Conservation (phyloP, 2,888 invertebrate genomes). For the Spatulosminthurus flaviceps region DNA sequence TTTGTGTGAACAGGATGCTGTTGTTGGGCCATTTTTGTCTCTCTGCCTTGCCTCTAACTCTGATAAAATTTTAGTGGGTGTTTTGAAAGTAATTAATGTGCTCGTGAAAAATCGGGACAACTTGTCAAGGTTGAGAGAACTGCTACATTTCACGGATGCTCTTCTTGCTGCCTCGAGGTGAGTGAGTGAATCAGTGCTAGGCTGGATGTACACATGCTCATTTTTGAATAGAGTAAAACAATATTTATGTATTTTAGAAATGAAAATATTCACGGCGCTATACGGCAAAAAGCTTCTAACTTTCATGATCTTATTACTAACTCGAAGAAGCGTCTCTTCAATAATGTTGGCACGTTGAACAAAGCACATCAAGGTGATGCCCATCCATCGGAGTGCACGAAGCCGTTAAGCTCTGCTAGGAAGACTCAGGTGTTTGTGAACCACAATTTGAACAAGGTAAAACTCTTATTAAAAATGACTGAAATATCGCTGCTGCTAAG, state of each 20-base stretch:
- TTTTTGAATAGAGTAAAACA: background rate
- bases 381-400: background rate
- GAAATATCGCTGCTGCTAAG: too few relatives aligned
- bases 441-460: slow-evolving; percentile 30
- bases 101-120: slow-evolving; percentile 53
- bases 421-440: slow-evolving; percentile 23
- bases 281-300: slow-evolving; percentile 26
- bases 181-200: background rate
- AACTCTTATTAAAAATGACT: background rate
- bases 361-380: background rate
- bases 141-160: slow-evolving; percentile 54
- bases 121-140: slow-evolving; percentile 44
- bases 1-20: slow-evolving; percentile 49
- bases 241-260: slow-evolving; percentile 6
- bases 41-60: slow-evolving; percentile 53
- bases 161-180: slow-evolving; percentile 44
- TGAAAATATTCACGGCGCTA: slow-evolving; percentile 25
- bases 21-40: slow-evolving; percentile 52
- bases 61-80: slow-evolving; percentile 47
- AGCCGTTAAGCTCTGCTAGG: background rate
- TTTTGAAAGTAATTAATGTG: slow-evolving; percentile 53
- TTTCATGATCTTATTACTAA: slow-evolving; percentile 35
- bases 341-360: background rate
- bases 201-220: too few relatives aligned
- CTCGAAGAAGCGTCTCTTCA: slow-evolving; percentile 33